Base-by-base conservation (phyloP, 2,113 vertebrate genomes). In the Callithrix jacchus region DNA sequence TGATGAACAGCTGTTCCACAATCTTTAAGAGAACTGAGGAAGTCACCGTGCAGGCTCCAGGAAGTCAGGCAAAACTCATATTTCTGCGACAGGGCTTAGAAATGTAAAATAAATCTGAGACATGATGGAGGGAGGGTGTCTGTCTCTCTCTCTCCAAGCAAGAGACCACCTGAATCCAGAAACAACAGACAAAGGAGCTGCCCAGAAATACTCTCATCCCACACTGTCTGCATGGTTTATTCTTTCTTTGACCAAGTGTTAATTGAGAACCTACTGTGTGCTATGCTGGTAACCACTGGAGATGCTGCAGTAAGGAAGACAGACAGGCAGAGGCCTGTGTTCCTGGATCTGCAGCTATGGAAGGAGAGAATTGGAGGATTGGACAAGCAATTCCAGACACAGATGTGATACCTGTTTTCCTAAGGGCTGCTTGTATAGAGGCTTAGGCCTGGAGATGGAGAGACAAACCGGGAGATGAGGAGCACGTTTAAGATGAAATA, bases 71-170 rank as follows among this genome's bases (percentile, higher is more conserved):
- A 95, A 81, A 91, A 68, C 8, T 70, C 49, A 40, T 2, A 47
- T 82, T 87, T 81, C 92, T 88, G 23, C 93, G 58, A 5, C 42
- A 18, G 8, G 8, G 13, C n/a, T 97, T 80, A 80, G 68, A 97
- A 88, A 94, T 8, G 1, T 87, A 52, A 86, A 91, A 58, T 30
- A 89, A 87, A 58, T 52, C 20, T 6, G 32, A 79, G 27, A 82
- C 27, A 13, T 27, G 73, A 47, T 30, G 40, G 25, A 7, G 35
- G 17, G 83, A 32, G 17, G 1, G 3, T 37, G 49, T 93, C 1
- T 56, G 25, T 30, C 76, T 93, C 64, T 45, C 27, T 54, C 14
- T 93, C 23, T 71, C 70, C 12, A 76, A 80, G 20, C 64, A 93
- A 84, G 76, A 93, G n/a, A 32, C 52, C n/a, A 10, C 49, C 21